A percentile compares a stretch with the other conserved stretches of the same genome.
Conservation (phyloP, 2,113 vertebrate genomes). For the Rallus limicola region DNA sequence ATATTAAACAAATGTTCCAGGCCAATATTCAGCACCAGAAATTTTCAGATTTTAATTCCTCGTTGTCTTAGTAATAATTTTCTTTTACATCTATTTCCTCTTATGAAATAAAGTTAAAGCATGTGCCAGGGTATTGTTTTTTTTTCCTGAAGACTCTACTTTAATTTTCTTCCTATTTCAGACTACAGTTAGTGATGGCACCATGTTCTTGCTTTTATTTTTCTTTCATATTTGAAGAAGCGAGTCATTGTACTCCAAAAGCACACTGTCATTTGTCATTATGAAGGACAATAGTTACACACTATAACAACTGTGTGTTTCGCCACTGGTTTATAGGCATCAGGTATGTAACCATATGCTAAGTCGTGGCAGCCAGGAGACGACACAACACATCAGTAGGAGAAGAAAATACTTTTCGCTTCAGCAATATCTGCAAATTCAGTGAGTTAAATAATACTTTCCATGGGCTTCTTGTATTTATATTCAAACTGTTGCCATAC, state of each 20-base stretch:
- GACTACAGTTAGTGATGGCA: neutral
- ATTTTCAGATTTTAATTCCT: neutral
- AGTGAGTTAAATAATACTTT: slow-evolving; percentile 52
- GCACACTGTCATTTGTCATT: neutral
- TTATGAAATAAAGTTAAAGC: neutral
- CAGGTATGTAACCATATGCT: neutral
- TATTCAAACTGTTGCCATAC: slow-evolving; percentile 57
- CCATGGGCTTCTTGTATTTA: slow-evolving; percentile 51
- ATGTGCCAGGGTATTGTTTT: no score
- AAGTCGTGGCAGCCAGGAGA: neutral
- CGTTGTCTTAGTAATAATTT: neutral
- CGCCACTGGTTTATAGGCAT: neutral
- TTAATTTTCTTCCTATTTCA: neutral
- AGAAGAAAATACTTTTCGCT: neutral
- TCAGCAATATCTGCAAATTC: slow-evolving; percentile 25
- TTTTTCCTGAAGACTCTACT: neutral
- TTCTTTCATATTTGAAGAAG: neutral
- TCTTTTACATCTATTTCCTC: neutral
- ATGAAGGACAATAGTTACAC: neutral
- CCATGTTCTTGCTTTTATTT: neutral
- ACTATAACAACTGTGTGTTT: neutral
- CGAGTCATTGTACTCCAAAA: neutral
- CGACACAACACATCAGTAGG: neutral
- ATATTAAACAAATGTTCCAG: neutral
- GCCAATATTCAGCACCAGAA: neutral